Evolutionary conservation across 2,113 vertebrate genomes (phyloP), one percentile per base, ranked within the genome.

Genomic region (Rhinogobius similis): DNA sequence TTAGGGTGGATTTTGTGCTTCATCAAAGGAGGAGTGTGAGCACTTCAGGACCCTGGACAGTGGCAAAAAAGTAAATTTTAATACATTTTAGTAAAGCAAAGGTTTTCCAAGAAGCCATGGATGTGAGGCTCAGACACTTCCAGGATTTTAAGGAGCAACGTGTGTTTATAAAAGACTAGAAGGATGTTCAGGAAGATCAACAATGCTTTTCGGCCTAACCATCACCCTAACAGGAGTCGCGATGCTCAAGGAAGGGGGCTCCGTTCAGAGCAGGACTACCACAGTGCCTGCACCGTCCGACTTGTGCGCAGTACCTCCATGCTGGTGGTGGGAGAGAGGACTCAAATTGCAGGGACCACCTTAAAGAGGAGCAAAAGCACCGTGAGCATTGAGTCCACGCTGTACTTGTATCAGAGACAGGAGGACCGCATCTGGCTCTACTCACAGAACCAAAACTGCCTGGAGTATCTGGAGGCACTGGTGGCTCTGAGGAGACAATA

Each of bases 261-360:
- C 12, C 48, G 61, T 53, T 62, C 76, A 4, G 74, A 87, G 61
- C 70, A 82, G 53, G 86, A 88, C 26, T 92, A 94, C 55, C 90
- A 93, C 29, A 87, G 72, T 7, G 87, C 93, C 14, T 94, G 94
- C 72, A 88, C 93, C 0, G 94, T 96, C 36, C 88, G 93, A 68
- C 79, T 98, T 84, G 93, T 97, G 29, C 96, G 96, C 75, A 98
- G 97, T 88, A 96, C 95, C 65, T 98, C 98, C 24, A 94, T 98
- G 96, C 96, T 96, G 0, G 73, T 95, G 74, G 94, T 97, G 3
- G 94, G 94, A 18, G 92, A 91, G 59, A 93, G 89, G 18, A 91
- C 85, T 1, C 92, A 91, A 44, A 82, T 82, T 7, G 89, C 23
- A 0, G 92, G 93, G 62, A 82, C 79, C 0, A 90, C 94, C 1